Evolutionary conservation across 2,113 vertebrate genomes (phyloP).

Genomic region (Otis tarda): DNA sequence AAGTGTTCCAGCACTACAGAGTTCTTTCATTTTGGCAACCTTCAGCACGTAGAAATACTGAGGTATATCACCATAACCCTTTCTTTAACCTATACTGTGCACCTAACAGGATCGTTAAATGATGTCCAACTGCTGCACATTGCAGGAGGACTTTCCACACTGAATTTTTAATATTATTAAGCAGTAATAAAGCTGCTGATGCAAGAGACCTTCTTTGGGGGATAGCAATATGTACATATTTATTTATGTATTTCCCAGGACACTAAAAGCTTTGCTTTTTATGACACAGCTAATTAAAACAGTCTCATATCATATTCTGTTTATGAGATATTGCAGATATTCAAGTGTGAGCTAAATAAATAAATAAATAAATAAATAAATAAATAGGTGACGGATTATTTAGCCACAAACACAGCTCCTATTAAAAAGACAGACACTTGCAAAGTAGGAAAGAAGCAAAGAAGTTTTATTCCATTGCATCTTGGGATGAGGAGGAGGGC

Average conservation of each 20-base stretch:
- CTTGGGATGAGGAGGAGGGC: neutral
- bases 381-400: neutral
- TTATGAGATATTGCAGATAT: neutral
- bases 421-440: neutral
- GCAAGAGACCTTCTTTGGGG: neutral
- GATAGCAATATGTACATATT: neutral
- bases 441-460: neutral
- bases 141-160: neutral
- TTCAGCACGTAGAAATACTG: neutral
- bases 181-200: neutral
- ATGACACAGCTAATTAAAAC: constrained; percentile 19
- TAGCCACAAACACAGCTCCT: neutral
- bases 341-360: neutral
- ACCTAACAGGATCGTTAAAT: neutral
- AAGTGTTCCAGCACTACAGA: neutral
- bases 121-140: neutral
- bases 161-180: neutral
- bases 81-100: neutral
- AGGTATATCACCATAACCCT: neutral
- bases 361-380: neutral
- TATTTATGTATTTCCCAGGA: neutral
- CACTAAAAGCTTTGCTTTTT: neutral
- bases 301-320: neutral
- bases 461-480: neutral
- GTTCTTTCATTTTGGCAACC: neutral